phyloP scores from a whole-genome alignment of 2,797 vertebrate species.

The Anniella stebbinsi region DNA sequence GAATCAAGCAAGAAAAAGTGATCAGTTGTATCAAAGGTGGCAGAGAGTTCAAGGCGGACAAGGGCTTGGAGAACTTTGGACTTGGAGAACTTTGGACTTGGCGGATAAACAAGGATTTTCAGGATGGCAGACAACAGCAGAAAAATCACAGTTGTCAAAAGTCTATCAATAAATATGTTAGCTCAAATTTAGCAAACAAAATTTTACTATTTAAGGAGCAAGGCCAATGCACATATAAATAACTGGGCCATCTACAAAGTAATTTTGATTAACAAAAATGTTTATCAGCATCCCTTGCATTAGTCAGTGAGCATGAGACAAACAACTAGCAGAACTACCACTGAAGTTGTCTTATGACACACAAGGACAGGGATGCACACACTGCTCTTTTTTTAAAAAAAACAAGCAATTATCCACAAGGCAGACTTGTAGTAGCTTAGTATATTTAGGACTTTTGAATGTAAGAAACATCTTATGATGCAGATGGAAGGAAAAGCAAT shows the following conservation, averaged over 20 bases:
- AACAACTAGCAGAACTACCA: background rate
- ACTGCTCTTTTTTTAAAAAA: background rate
- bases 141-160: background rate
- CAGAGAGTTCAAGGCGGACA: background rate
- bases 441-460: too few relatives aligned
- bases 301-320: background rate
- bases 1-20: background rate
- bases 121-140: background rate
- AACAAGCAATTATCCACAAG: background rate
- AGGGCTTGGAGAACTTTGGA: too few relatives aligned
- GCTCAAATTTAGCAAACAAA: background rate
- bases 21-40: background rate
- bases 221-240: background rate
- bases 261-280: background rate
- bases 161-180: background rate
- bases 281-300: background rate
- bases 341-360: background rate
- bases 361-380: background rate
- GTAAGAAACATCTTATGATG: background rate
- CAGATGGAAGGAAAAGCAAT: background rate
- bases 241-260: background rate
- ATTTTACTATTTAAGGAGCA: background rate
- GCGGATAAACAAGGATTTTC: background rate
- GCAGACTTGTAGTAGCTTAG: background rate
- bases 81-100: background rate